Conservation (phyloP, 2,888 invertebrate genomes). For the Globia sparganii region DNA sequence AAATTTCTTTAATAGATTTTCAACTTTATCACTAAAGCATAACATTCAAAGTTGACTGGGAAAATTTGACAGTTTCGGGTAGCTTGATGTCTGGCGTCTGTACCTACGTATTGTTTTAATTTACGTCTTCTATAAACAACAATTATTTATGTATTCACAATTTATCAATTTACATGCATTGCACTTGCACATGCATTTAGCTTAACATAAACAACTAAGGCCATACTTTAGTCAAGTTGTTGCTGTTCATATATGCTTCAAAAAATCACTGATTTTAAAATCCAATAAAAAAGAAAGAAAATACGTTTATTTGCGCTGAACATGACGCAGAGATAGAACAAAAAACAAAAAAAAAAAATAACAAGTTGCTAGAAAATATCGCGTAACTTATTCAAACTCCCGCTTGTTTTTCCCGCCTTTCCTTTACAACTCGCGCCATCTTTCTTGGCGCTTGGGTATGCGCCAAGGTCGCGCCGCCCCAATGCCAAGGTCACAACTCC, state of each 20-base stretch:
- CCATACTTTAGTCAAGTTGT: not conserved
- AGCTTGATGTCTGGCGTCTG: too few species aligned
- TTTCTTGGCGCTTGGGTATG: slow-evolving; percentile 34
- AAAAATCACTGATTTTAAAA: too few species aligned
- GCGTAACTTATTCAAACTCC: not conserved
- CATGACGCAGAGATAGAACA: too few species aligned
- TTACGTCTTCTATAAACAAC: not conserved
- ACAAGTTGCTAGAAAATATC: too few species aligned
- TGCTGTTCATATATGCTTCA: not conserved
- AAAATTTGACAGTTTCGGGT: too few species aligned
- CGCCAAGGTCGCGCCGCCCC: slow-evolving; percentile 59
- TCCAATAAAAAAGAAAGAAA: too few species aligned
- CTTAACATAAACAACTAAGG: not conserved
- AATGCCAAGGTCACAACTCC: slow-evolving; percentile 69
- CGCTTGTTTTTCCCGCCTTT: slow-evolving; percentile 33
- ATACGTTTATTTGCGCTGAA: too few species aligned
- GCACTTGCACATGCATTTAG: too few species aligned
- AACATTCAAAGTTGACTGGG: too few species aligned
- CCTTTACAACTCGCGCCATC: slow-evolving; percentile 25
- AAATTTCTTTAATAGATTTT: too few species aligned
- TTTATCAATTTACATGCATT: not conserved
- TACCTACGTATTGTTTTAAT: not conserved
- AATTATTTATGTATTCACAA: not conserved
- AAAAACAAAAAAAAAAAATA: too few species aligned
- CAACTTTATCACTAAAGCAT: too few species aligned